Base-by-base conservation (phyloP, 1,140 invertebrate genomes). In the Phymorhynchus buccinoides region DNA sequence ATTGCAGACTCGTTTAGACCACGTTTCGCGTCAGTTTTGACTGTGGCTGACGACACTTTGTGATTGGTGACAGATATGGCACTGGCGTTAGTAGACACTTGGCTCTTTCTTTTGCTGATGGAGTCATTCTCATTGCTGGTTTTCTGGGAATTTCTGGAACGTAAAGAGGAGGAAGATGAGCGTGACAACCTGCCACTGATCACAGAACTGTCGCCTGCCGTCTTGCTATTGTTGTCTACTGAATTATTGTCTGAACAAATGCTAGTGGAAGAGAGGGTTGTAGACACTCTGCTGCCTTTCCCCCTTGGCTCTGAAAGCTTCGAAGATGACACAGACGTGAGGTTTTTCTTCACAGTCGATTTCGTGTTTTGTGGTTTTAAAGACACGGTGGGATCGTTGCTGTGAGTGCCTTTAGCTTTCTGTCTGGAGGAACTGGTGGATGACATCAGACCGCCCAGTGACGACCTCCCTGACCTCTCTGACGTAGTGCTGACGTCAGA, bases 141-240 rank as follows among this genome's bases (percentile, higher is more conserved):
- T 14, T 62, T 62, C 56, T 27, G 56, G 14, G 56, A 16, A 4
- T 16, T 22, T 62, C 22, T 62, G 56, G 56, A 62, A 62, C 56
- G 56, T 62, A 78, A 6, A 12, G 27, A 30, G 30, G 62, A 83
- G 18, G 81, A 35, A 3, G 62, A 16, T 2, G 81, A 83, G 1
- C 56, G 81, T 4, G 62, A 14, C 9, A 66, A 83, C 41, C 41
- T 42, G 18, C 9, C 37, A 44, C 81, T 83, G 32, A 73, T 41
- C 81, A 83, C 81, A 14, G 81, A 83, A 62, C 81, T 44, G 41
- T 83, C 81, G 32, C 81, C 62, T 18, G 71, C 39, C 32, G 71
- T 37, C 3, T 37, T 37, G 71, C 71, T 75, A n/a, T n/a, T n/a
- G n/a, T n/a, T n/a, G n/a, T n/a, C n/a, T n/a, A n/a, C n/a, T n/a